Percentiles rank a stretch among this genome's conserved stretches.
These are phyloP conservation scores for Nowickia ferox DNA, from an alignment of 2,888 invertebrate species.

Conservation along the genomic window DNA sequence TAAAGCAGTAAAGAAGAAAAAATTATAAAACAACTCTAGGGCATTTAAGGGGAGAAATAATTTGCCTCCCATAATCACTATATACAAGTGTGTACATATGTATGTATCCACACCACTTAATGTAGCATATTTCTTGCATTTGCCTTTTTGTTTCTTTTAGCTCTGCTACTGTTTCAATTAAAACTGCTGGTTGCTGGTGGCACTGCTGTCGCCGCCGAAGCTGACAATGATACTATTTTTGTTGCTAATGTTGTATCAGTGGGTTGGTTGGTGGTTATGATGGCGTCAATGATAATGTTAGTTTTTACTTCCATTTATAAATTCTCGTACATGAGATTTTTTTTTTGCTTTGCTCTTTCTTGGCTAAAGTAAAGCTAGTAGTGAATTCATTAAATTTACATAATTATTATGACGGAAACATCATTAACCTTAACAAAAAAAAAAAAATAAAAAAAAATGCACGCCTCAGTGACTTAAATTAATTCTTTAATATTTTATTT, in stretches of 20 bases:
- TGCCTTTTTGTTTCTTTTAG: slow-evolving; percentile 28
- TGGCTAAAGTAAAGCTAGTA: slow-evolving; percentile 49
- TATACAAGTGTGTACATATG: neutral
- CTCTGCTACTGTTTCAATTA: slow-evolving; percentile 68
- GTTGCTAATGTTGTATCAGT: slow-evolving; percentile 17
- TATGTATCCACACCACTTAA: neutral
- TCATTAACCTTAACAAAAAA: slow-evolving; percentile 74
- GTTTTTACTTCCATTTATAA: slow-evolving; percentile 44
- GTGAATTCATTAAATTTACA: slow-evolving; percentile 73
- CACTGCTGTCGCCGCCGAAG: slow-evolving; percentile 21
- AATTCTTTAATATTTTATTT: slow-evolving; percentile 72
- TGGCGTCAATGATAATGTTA: slow-evolving; percentile 59
- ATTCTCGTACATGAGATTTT: neutral
- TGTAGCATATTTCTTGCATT: slow-evolving; percentile 38
- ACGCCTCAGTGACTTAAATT: slow-evolving; percentile 76
- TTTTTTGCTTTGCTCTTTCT: slow-evolving; percentile 2
- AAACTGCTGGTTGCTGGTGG: slow-evolving; percentile 56
- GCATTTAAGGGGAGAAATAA: slow-evolving; percentile 18
- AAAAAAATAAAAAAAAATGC: slow-evolving; percentile 72
- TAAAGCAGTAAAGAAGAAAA: neutral
- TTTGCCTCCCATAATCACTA: slow-evolving; percentile 42
- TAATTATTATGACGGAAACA: slow-evolving; percentile 74
- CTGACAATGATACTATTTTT: slow-evolving; percentile 22
- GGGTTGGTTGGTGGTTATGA: slow-evolving; percentile 26
- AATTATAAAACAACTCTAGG: neutral